phyloP scores from a whole-genome alignment of 2,797 vertebrate species.

The Zenarchopterus dispar region DNA sequence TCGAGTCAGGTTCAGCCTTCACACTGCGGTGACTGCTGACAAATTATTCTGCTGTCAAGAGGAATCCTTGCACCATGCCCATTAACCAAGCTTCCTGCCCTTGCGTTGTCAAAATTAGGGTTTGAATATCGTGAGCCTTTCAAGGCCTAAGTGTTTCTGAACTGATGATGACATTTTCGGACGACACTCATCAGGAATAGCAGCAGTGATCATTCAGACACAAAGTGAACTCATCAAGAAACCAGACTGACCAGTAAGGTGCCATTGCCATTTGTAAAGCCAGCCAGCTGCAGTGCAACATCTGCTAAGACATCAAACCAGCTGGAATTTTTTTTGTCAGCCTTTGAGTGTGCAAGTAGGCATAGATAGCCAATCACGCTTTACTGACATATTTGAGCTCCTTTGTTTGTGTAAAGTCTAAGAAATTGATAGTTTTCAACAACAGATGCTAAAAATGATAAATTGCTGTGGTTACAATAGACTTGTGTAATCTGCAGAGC shows the following conservation, averaged over 20 bases:
- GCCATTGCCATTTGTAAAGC: not conserved
- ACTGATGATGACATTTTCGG: conserved; percentile 13
- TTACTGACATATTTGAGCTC: conserved; percentile 12
- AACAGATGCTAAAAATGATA: not conserved
- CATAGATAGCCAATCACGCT: conserved; percentile 22
- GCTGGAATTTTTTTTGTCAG: conserved; percentile 26
- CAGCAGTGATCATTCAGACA: not conserved
- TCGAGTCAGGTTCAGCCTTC: conserved; percentile 57
- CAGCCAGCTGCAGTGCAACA: not conserved
- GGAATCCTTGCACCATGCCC: conserved; percentile 20
- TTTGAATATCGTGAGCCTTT: conserved; percentile 25
- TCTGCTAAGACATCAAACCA: conserved; percentile 2
- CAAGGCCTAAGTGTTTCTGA: conserved; percentile 16
- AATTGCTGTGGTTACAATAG: conserved; percentile 16
- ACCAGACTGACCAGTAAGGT: not conserved
- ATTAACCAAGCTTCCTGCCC: conserved; percentile 22
- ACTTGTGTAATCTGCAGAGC: conserved; percentile 20
- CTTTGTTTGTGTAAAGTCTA: conserved; percentile 7
- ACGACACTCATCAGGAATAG: not conserved
- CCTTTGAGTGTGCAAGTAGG: conserved; percentile 10
- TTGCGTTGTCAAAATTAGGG: conserved; percentile 15
- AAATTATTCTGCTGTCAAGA: conserved; percentile 42
- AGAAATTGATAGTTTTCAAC: conserved; percentile 3
- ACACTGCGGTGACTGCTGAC: conserved; percentile 21
- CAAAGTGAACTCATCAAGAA: not conserved